phyloP scores from a whole-genome alignment of 2,888 invertebrate genomes.

The Corbicula japonica region DNA sequence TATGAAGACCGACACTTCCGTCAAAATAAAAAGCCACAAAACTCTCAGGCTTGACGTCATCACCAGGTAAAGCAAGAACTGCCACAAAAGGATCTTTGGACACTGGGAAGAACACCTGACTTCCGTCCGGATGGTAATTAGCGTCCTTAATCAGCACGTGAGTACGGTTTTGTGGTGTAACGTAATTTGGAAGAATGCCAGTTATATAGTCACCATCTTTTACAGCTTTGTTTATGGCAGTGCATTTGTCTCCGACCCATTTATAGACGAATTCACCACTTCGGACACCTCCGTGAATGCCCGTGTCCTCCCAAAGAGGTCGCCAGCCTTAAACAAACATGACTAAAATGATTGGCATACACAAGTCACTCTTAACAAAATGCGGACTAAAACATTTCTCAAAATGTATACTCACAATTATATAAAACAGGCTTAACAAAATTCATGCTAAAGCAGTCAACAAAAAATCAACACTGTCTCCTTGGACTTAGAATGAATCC shows the following conservation, averaged over 20 bases:
- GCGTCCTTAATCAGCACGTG: conserved; percentile 70
- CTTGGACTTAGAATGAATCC: no score
- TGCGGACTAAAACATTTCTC: no score
- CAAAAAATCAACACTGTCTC: no score
- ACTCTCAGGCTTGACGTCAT: conserved; percentile 66
- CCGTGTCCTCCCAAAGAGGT: conserved; percentile 64
- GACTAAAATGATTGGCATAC: no score
- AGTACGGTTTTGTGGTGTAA: conserved; percentile 58
- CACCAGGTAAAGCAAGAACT: conserved; percentile 65
- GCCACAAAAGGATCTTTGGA: conserved; percentile 63
- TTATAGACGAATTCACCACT: conserved; percentile 66
- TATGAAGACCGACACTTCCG: conserved; percentile 74
- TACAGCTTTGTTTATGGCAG: conserved; percentile 67
- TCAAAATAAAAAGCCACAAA: conserved; percentile 75
- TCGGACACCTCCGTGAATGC: conserved; percentile 58
- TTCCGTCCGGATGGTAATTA: conserved; percentile 73
- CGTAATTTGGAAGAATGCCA: conserved; percentile 62
- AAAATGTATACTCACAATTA: no score
- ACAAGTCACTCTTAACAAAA: no score
- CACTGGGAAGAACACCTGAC: conserved; percentile 73
- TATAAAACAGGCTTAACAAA: no score
- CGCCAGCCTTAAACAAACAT: conserved; percentile 58
- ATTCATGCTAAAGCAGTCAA: no score
- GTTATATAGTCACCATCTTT: conserved; percentile 63
- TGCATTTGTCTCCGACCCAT: conserved; percentile 67